phyloP scores from a whole-genome alignment of 92 coral and sea anemone genomes.

The Phenganax marumi region DNA sequence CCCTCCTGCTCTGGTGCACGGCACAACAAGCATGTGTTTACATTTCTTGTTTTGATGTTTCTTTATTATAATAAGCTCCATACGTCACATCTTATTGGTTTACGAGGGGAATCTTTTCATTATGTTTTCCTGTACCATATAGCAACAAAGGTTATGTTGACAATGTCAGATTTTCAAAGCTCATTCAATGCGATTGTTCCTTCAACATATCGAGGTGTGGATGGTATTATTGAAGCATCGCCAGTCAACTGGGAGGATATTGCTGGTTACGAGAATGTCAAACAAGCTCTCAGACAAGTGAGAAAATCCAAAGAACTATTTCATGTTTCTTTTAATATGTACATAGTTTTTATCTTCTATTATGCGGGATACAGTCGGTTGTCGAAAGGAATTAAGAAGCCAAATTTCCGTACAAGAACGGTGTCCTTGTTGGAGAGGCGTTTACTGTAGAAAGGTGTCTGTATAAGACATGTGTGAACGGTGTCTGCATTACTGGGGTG shows the following conservation, averaged over 20 bases:
- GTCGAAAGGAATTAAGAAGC: too few relatives aligned
- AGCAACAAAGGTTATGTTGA: slow-evolving; percentile 30
- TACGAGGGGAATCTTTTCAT: not conserved
- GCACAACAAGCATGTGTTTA: too few relatives aligned
- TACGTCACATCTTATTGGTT: not conserved
- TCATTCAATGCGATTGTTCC: slow-evolving; percentile 89
- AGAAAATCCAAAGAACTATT: not conserved
- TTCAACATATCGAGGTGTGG: slow-evolving; percentile 90
- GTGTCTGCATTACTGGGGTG: too few relatives aligned
- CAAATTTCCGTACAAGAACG: too few relatives aligned
- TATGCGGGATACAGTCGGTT: too few relatives aligned
- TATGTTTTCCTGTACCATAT: not conserved
- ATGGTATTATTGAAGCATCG: slow-evolving; percentile 69
- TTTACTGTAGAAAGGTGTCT: too few relatives aligned
- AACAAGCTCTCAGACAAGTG: slow-evolving; percentile 81
- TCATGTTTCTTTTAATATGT: not conserved
- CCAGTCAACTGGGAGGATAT: slow-evolving; percentile 83
- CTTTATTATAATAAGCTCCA: too few relatives aligned
- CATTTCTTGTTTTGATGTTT: too few relatives aligned
- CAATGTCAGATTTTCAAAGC: slow-evolving; percentile 74
- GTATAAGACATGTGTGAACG: too few relatives aligned
- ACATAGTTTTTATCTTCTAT: too few relatives aligned
- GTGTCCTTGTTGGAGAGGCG: too few relatives aligned
- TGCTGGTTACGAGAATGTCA: slow-evolving; percentile 84
- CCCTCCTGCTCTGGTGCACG: not conserved